Evolutionary conservation across 2,888 invertebrate genomes (phyloP), one percentile per base, ranked within the genome.

Genomic region (Caenorhabditis wallacei): DNA sequence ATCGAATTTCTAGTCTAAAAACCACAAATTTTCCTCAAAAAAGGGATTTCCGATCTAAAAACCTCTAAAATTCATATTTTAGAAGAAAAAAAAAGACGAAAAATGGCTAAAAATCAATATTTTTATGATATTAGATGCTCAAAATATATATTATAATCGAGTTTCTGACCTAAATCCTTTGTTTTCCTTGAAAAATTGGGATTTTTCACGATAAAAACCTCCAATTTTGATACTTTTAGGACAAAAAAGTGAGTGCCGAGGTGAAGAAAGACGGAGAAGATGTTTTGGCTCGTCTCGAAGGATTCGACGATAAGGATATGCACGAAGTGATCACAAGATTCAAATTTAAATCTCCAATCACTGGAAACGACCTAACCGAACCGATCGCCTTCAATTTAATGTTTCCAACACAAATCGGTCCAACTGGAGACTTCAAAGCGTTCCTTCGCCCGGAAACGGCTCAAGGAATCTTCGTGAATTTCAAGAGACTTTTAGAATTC

Each of bases 401-500:
- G 99, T 99, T 99, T 93, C 96, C 95, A 74, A 98, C 98, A 0
- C 96, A 96, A 92, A 99, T 99, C 92, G 99, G 99, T 22, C 99
- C 99, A 1, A 95, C 98, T 81, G 98, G 98, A 0, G 93, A 96
- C 74, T 94, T 97, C 1, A 97, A 97, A 48, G 91, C 91, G 18
- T 99, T 95, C 92, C 94, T 99, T 24, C 94, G 99, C 80, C 99
- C 99, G 24, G 99, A 99, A 94, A 99, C 99, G 16, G 99, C 99
- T 0, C 99, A 99, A 93, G 99, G 99, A 30, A 99, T 99, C 88
- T 99, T 99, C 93, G 98, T 99, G 0, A 99, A 99, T 93, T 99
- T 99, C 92, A 99, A 99, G 93, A 94, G 99, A 16, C 94, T 99
- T 30, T 93, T 99, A 71, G 98, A 98, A 93, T 99, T 99, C 92